Evolutionary conservation across 2,113 vertebrate genomes (phyloP), one percentile per base, ranked within the genome.

Genomic region (Xenopus laevis): DNA sequence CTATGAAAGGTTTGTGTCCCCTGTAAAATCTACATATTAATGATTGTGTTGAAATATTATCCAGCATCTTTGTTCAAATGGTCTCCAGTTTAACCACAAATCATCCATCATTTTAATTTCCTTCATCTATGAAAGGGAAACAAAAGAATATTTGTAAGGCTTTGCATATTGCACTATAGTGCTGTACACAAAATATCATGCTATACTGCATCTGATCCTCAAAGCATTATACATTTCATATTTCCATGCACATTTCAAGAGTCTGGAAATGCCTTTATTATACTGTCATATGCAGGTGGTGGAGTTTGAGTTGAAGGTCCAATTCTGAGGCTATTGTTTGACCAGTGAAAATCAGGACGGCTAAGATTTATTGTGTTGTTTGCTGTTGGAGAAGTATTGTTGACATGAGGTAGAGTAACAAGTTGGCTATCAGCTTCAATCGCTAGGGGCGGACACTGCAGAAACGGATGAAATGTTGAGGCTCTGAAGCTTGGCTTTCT

Each of bases 211-310:
- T 40, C 33, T 40, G 33, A 40, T 40, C 8, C 15, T 10, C 1
- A 50, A 10, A 50, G 47, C 47, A 50, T 16, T 50, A 50, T 50
- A 13, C 6, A 50, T 50, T 13, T 50, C 6, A 50, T 50, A 50
- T 50, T 50, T 40, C 33, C 33, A 40, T 40, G 18, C 59, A 1
- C 0, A 77, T 10, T 90, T 92, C 91, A 89, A 53, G 91, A 92
- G 68, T 98, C 95, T 62, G 95, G 95, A 81, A 96, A 97, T 2
- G 96, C 95, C 78, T 94, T 95, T 71, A 99, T 95, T 80, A 99
- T 94, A 74, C 93, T 96, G 73, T 98, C 94, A 18, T 98, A 97
- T 23, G 95, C 95, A 0, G 97, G 97, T 50, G 96, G 96, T 0
- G 94, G 94, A 0, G 90, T 94, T 78, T 93, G 95, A 0, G 92